Conservation (phyloP, 1,140 invertebrate species). For the Ceratitis capitata region DNA sequence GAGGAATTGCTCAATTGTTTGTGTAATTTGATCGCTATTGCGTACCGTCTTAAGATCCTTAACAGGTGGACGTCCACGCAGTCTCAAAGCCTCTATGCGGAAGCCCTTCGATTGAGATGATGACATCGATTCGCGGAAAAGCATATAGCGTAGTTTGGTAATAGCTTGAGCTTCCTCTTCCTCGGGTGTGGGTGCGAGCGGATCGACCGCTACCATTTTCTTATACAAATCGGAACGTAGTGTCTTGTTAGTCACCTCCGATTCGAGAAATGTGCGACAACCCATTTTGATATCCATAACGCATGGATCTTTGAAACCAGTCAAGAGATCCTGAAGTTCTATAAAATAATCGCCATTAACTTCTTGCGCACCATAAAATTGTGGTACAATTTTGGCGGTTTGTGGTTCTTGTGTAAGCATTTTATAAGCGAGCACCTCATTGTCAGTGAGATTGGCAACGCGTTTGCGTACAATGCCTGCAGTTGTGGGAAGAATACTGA, state of each 20-base stretch:
- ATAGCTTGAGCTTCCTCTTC: constrained; percentile 83
- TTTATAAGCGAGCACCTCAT: constrained; percentile 83
- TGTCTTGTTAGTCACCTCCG: constrained; percentile 87
- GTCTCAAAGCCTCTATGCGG: constrained; percentile 94
- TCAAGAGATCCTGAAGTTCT: constrained; percentile 87
- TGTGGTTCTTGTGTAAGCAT: constrained; percentile 79
- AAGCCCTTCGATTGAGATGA: constrained; percentile 94
- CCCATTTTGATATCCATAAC: constrained; percentile 96
- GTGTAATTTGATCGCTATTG: constrained; percentile 79
- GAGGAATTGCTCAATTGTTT: constrained; percentile 83
- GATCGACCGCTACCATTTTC: constrained; percentile 95
- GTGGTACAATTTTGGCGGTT: constrained; percentile 82
- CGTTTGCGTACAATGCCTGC: constrained; percentile 95
- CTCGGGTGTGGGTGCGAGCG: constrained; percentile 82
- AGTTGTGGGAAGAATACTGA: constrained; percentile 88
- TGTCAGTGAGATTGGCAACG: constrained; percentile 77
- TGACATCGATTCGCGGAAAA: constrained; percentile 92
- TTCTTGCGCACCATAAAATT: constrained; percentile 86
- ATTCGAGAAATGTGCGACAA: constrained; percentile 91
- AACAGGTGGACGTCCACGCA: constrained; percentile 77
- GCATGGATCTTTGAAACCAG: constrained; percentile 85
- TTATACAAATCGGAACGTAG: constrained; percentile 83
- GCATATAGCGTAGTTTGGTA: constrained; percentile 94
- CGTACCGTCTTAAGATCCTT: constrained; percentile 83
- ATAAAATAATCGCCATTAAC: constrained; percentile 89